Evolutionary conservation across 1,140 invertebrate species (phyloP).

Genomic region (Hyposmocoma kahamanoa): DNA sequence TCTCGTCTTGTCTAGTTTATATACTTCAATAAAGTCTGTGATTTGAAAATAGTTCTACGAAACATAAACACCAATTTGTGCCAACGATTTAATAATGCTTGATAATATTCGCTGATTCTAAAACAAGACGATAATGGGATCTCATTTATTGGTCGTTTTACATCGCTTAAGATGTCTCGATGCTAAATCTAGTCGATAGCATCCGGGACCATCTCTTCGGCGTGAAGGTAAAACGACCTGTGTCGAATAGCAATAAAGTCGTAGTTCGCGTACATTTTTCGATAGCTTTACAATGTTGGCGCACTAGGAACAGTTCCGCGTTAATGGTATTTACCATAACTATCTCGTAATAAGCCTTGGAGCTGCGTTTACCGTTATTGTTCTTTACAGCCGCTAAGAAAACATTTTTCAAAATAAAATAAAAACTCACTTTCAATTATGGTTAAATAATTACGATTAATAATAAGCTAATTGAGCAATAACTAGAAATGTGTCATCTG

Average conservation of each 20-base stretch:
- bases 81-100: slow-evolving; percentile 30
- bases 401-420: too few relatives aligned
- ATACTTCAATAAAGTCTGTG: slow-evolving; percentile 18
- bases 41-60: slow-evolving; percentile 26
- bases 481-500: too few relatives aligned
- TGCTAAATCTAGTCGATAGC: slow-evolving; percentile 4
- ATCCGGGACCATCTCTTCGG: too few relatives aligned
- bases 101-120: slow-evolving; percentile 9
- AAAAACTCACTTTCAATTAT: too few relatives aligned
- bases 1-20: slow-evolving; percentile 18
- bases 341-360: background rate
- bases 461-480: too few relatives aligned
- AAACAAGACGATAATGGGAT: slow-evolving; percentile 11
- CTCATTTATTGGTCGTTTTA: slow-evolving; percentile 5
- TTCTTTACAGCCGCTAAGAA: background rate
- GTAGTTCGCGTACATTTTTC: background rate
- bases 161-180: slow-evolving; percentile 10
- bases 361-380: background rate
- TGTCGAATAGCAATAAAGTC: background rate
- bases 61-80: slow-evolving; percentile 47
- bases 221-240: background rate
- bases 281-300: background rate
- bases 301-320: background rate
- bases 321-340: background rate
- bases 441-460: too few relatives aligned